Conservation (phyloP, 2,888 invertebrate genomes). For the Nemotelus nigrinus region DNA sequence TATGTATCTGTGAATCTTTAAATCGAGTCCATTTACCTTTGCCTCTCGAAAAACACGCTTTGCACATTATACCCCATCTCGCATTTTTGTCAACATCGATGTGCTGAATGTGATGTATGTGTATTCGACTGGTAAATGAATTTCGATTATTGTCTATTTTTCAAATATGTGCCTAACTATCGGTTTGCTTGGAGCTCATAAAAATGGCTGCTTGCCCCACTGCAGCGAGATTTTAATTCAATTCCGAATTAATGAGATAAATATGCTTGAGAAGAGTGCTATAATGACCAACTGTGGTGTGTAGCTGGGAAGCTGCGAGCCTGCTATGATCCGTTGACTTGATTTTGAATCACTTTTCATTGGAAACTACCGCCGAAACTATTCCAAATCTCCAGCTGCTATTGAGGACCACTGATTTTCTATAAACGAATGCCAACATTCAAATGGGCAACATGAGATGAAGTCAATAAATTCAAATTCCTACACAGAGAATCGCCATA, state of each 20-base stretch:
- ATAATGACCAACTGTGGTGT: no score
- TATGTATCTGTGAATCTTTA: conserved; percentile 1
- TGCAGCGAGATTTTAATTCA: conserved; percentile 26
- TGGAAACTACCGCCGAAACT: no score
- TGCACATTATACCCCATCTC: neutral
- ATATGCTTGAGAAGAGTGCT: neutral
- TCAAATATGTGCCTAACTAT: neutral
- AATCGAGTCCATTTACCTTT: conserved; percentile 41
- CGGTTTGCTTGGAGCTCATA: neutral
- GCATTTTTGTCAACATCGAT: neutral
- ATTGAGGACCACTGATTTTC: no score
- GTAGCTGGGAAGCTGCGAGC: no score
- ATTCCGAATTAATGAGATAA: conserved; percentile 16
- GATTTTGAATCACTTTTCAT: no score
- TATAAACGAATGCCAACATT: neutral
- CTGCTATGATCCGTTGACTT: no score
- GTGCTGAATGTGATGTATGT: conserved; percentile 3
- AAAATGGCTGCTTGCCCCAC: conserved; percentile 24
- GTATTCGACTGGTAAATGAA: conserved; percentile 22
- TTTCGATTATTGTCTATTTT: conserved; percentile 30
- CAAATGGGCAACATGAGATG: neutral
- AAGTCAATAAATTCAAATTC: conserved; percentile 14
- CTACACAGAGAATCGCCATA: conserved; percentile 4
- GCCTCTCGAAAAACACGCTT: neutral
- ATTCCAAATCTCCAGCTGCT: no score